phyloP scores from a whole-genome alignment of 1,140 invertebrate species.

The Mesaphorura yosii region DNA sequence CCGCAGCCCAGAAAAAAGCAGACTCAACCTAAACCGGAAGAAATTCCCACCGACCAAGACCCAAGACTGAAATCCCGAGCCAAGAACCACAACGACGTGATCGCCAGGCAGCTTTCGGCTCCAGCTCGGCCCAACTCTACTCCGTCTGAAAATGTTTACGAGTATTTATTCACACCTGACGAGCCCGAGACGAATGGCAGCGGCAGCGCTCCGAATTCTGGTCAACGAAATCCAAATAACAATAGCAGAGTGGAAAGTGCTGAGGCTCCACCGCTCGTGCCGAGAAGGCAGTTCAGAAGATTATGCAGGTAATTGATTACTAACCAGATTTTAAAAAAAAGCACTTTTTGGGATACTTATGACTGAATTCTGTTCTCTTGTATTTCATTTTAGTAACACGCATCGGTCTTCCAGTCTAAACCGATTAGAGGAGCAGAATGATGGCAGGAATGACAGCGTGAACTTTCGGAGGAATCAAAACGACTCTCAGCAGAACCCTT shows the following conservation, averaged over 20 bases:
- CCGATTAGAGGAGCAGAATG: constrained; percentile 2
- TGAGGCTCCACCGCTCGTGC: constrained; percentile 6
- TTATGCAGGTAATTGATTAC: constrained; percentile 8
- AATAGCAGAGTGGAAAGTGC: background rate
- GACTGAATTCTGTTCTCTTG: background rate
- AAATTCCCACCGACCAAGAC: no score
- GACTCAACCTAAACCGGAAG: no score
- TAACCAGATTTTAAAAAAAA: background rate
- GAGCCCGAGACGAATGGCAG: background rate
- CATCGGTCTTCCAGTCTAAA: constrained; percentile 15
- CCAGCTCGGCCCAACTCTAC: no score
- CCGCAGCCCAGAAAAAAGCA: no score
- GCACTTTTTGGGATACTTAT: background rate
- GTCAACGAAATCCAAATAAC: background rate
- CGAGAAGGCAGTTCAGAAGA: background rate
- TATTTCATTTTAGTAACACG: background rate
- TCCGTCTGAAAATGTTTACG: constrained; percentile 23
- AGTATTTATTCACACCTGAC: constrained; percentile 13
- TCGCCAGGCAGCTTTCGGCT: background rate
- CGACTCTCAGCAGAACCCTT: no score
- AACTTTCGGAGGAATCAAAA: no score
- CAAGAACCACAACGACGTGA: no score
- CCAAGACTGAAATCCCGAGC: no score
- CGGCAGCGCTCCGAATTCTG: background rate
- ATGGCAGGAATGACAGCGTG: background rate